phyloP scores from a whole-genome alignment of 2,797 vertebrate genomes.

The Cynodonichthys magdalenae region DNA sequence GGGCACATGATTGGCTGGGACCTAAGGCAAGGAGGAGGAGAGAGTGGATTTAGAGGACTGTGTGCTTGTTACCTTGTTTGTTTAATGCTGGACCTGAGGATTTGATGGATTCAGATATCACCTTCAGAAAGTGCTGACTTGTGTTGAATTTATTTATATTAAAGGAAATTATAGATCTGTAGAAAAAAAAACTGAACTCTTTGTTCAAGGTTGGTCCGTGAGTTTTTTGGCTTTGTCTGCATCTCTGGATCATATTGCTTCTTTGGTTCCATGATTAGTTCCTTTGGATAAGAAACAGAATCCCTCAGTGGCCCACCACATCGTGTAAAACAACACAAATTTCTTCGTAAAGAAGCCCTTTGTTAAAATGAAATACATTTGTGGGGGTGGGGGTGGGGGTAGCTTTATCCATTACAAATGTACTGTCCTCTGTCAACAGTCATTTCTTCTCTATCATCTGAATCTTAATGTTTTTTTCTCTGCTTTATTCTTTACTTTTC shows the following conservation, averaged over 20 bases:
- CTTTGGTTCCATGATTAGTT: conserved; percentile 53
- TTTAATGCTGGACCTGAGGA: conserved; percentile 5
- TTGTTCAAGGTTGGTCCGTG: conserved; percentile 23
- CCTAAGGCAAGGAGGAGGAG: conserved; percentile 40
- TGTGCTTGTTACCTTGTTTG: conserved; percentile 8
- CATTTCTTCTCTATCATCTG: conserved; percentile 26
- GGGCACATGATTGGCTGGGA: conserved; percentile 45
- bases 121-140: not conserved
- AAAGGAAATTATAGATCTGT: conserved; percentile 1
- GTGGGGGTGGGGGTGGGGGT: too few relatives aligned
- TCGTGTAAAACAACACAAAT: conserved; percentile 54
- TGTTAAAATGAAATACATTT: conserved; percentile 68
- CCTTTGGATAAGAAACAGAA: conserved; percentile 63
- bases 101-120: conserved; percentile 18
- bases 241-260: conserved; percentile 28
- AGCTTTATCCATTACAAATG: conserved; percentile 43
- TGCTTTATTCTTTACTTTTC: conserved; percentile 12
- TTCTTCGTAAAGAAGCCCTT: conserved; percentile 49
- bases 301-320: conserved; percentile 56
- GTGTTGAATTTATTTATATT: conserved; percentile 10
- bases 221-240: conserved; percentile 47
- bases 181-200: not conserved
- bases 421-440: conserved; percentile 42
- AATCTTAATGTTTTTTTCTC: conserved; percentile 15
- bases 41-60: conserved; percentile 3